Evolutionary conservation across 2,888 invertebrate genomes (phyloP).

Genomic region (Andrena bucephala): DNA sequence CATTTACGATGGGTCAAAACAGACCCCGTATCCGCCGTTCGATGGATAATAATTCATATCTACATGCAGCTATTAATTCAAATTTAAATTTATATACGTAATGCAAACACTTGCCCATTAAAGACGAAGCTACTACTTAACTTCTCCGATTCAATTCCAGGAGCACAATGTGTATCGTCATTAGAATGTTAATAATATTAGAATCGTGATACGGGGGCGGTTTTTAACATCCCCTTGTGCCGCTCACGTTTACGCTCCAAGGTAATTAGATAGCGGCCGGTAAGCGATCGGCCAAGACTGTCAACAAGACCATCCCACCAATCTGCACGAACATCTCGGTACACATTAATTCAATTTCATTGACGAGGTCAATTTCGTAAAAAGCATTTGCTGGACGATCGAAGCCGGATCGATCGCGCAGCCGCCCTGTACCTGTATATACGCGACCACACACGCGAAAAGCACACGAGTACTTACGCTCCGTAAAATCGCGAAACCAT

Average conservation of each 20-base stretch:
- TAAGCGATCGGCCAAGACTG: slow-evolving; percentile 60
- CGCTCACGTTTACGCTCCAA: slow-evolving; percentile 54
- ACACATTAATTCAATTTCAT: slow-evolving; percentile 75
- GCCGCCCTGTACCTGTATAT: slow-evolving; percentile 3
- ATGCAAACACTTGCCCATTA: too few species aligned
- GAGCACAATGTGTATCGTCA: background rate
- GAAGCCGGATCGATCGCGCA: slow-evolving; percentile 56
- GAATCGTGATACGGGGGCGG: slow-evolving; percentile 4
- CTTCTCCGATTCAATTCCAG: background rate
- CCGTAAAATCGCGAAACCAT: slow-evolving; percentile 4
- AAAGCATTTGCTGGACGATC: slow-evolving; percentile 75
- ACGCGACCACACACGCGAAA: slow-evolving; percentile 11
- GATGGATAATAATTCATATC: too few species aligned
- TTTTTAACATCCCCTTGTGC: slow-evolving; percentile 23
- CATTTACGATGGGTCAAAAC: too few species aligned
- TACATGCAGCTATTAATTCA: too few species aligned
- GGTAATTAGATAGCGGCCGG: slow-evolving; percentile 65
- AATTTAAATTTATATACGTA: too few species aligned
- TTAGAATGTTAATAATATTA: slow-evolving; percentile 21
- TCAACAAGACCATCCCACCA: slow-evolving; percentile 69
- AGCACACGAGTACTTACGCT: slow-evolving; percentile 18
- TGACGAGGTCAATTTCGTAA: slow-evolving; percentile 76
- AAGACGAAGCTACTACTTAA: too few species aligned
- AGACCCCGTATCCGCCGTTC: too few species aligned
- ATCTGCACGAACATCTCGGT: slow-evolving; percentile 64